These are phyloP conservation scores for Leucania comma DNA, from an alignment of 2,888 invertebrate genomes.

Conservation along the genomic window DNA sequence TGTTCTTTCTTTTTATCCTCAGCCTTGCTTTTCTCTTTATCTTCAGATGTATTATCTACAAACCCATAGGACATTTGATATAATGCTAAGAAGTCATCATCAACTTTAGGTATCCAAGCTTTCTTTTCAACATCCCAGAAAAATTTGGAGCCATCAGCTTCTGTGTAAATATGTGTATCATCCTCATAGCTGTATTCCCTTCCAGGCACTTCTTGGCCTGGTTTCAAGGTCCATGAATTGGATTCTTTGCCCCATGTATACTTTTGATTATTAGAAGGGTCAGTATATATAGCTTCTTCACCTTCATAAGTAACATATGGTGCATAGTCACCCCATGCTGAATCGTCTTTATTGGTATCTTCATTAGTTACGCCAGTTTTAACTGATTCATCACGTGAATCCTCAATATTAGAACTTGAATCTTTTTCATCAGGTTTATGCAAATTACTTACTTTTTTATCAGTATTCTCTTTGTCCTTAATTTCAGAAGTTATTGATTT, in stretches of 20 bases:
- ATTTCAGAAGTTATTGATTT: conserved; percentile 11
- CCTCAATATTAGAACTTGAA: conserved; percentile 6
- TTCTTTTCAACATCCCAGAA: conserved; percentile 97
- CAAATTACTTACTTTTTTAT: conserved; percentile 22
- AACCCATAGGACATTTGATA: conserved; percentile 99
- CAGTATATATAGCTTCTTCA: conserved; percentile 93
- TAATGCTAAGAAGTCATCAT: conserved; percentile 98
- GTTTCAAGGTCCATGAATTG: conserved; percentile 87
- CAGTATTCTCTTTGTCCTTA: conserved; percentile 19
- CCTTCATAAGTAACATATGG: conserved; percentile 93
- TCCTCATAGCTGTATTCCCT: conserved; percentile 93
- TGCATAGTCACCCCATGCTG: conserved; percentile 85
- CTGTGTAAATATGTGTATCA: conserved; percentile 95
- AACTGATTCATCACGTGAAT: conserved; percentile 6
- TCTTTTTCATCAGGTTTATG: conserved; percentile 26
- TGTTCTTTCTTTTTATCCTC: conserved; percentile 77
- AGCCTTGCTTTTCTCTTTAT: conserved; percentile 74
- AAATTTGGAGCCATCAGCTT: conserved; percentile 96
- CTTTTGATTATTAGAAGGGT: conserved; percentile 92
- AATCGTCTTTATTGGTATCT: conserved; percentile 23
- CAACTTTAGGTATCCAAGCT: conserved; percentile 99
- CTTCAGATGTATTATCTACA: conserved; percentile 90
- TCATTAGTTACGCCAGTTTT: conserved; percentile 18
- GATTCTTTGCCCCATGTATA: conserved; percentile 92
- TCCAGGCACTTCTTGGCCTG: conserved; percentile 74